Evolutionary conservation across 2,888 invertebrate genomes (phyloP).

Genomic region (Thyatira batis): DNA sequence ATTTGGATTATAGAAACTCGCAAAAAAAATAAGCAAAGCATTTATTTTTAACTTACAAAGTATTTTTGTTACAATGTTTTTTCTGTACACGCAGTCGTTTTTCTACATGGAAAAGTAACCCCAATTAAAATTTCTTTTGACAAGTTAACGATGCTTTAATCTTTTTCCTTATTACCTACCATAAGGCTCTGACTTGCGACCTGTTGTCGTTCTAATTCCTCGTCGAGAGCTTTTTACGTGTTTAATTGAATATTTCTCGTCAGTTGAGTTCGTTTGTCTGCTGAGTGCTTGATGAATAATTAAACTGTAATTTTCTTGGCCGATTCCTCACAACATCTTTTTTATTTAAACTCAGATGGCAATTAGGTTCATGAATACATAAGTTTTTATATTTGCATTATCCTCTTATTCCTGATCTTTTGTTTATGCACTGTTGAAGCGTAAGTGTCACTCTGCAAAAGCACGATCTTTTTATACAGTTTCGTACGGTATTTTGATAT

Average conservation of each 20-base stretch:
- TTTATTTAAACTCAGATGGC: background rate
- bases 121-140: constrained; percentile 29
- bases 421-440: background rate
- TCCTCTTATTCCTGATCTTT: too few species aligned
- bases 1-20: constrained; percentile 16
- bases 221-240: constrained; percentile 38
- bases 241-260: constrained; percentile 51
- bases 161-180: constrained; percentile 15
- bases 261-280: constrained; percentile 26
- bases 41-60: constrained; percentile 32
- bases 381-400: background rate
- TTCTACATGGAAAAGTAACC: constrained; percentile 26
- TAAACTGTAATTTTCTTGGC: constrained; percentile 39
- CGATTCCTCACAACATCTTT: constrained; percentile 19
- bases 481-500: constrained; percentile 11
- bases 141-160: constrained; percentile 12
- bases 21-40: constrained; percentile 23
- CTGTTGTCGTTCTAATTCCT: constrained; percentile 37
- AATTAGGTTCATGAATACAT: background rate
- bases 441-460: background rate
- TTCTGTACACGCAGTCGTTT: constrained; percentile 21
- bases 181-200: constrained; percentile 12
- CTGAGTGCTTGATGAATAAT: constrained; percentile 50
- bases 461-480: background rate
- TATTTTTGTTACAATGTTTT: constrained; percentile 25